Evolutionary conservation across 2,797 vertebrate species (phyloP), one percentile per base, ranked within the genome.

Genomic region (Synaphobranchus kaupii): DNA sequence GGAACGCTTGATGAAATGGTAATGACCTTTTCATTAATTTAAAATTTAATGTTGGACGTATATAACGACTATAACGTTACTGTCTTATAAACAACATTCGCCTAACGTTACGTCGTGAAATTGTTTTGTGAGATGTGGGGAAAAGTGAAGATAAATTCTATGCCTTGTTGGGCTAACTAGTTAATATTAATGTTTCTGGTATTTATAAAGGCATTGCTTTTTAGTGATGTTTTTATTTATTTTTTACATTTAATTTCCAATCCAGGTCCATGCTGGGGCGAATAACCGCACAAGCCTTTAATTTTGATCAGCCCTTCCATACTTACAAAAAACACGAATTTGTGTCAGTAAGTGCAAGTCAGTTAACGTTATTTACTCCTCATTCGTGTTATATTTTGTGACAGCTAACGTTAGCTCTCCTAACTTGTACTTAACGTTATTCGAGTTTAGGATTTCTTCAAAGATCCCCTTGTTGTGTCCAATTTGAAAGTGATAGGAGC

Each of bases 201-300:
- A 31, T 31, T 8, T 50, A 66, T 28, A 4, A 13, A 66, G 63
- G 25, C 20, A 66, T n/a, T 71, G 66, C 9, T 1, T 28, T 71
- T 28, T 52, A 68, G 17, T 58, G 31, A 63, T 87, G 10, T 52
- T 13, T 86, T 20, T n/a, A n/a, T 86, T 17, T 71, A 52, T 56
- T 56, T 15, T n/a, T n/a, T n/a, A n/a, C n/a, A 15, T 56, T 48
- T 89, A 34, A 89, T 76, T 85, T 83, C 0, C 6, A 81, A 90
- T 84, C 10, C 92, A 98, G 98, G 98, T 98, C 97, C 86, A 98
- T 98, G 97, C 90, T 97, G 87, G 97, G 96, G 39, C 96, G 97
- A 90, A 93, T 98, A 48, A 90, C 93, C 39, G 96, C 94, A 28
- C 97, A 97, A 89, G 92, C 94, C 0, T 99, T 96, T 92, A 93